These are phyloP conservation scores for Chaetophractus vellerosus DNA, from an alignment of 2,797 vertebrate genomes.

Conservation along the genomic window DNA sequence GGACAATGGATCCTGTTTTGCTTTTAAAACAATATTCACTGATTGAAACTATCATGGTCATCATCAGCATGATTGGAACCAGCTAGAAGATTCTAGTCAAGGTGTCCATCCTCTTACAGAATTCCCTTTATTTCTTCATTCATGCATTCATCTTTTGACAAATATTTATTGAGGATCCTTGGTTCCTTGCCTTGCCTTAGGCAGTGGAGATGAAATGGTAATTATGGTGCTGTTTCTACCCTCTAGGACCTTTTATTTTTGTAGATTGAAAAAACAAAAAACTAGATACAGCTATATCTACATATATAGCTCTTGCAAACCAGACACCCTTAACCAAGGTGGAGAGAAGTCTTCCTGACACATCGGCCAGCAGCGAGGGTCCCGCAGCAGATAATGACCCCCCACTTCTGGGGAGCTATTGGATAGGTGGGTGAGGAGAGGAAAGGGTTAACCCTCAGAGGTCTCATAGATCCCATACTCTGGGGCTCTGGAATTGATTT, in stretches of 20 bases:
- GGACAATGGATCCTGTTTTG: neutral
- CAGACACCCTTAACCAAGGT: neutral
- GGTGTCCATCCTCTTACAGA: neutral
- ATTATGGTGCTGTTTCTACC: neutral
- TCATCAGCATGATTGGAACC: neutral
- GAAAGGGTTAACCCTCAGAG: neutral
- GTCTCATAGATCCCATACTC: neutral
- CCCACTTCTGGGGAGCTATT: neutral
- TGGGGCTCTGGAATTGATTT: neutral
- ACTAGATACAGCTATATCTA: neutral
- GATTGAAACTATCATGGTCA: neutral
- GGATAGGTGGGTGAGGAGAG: neutral
- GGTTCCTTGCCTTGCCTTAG: neutral
- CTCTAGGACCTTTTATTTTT: neutral
- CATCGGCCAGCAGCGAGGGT: accelerated
- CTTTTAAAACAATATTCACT: slow-evolving; percentile 54
- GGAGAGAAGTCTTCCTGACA: neutral
- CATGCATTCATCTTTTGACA: neutral
- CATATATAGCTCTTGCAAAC: neutral
- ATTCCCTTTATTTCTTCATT: neutral
- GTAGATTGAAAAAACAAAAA: neutral
- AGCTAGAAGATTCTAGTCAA: neutral
- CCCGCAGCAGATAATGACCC: neutral
- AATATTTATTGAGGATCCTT: neutral
- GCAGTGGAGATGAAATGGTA: neutral